Evolutionary conservation across 2,113 vertebrate species (phyloP), one percentile per base, ranked within the genome.

Genomic region (Neodontobutis hainanensis): DNA sequence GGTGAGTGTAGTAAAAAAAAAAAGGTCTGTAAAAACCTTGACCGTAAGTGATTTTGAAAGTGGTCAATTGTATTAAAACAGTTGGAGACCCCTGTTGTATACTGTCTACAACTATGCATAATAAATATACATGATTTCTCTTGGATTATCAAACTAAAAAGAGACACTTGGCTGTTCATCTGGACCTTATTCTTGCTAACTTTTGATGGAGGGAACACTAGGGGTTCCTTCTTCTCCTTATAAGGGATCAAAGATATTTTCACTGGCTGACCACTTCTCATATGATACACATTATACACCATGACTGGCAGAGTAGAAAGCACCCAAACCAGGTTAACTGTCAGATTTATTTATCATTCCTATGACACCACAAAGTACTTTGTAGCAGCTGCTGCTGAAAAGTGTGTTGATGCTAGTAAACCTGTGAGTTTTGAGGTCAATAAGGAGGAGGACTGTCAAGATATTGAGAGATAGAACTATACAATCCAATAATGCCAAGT

Each of bases 281-380:
- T 85, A 89, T 87, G 87, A 90, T 89, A 65, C 82, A 87, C 82
- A 82, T 88, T 86, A 88, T 73, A 75, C 66, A 80, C 77, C 69
- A 75, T 77, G 80, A 80, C 82, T 72, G 78, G 69, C 80, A 72
- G 81, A 86, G 52, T 61, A 75, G 68, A 80, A 79, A 79, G 80
- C 74, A 49, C 70, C 62, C 81, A 78, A 87, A 80, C 51, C 86
- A 80, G 74, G 78, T 83, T 89, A 86, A 34, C 82, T 84, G 85
- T 88, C 85, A 78, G 14, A 5, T 83, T 80, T 73, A 47, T 85
- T 89, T 82, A 87, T 81, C 80, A 73, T 81, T 81, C 69, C 65
- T 65, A 67, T 51, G 71, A 36, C 69, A 63, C 64, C 68, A 55
- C 79, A 75, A 40, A 72, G 61, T 12, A 14, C 67, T 71, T 73